phyloP scores from a whole-genome alignment of 2,797 vertebrate species.

The Gymnothorax reevesii region DNA sequence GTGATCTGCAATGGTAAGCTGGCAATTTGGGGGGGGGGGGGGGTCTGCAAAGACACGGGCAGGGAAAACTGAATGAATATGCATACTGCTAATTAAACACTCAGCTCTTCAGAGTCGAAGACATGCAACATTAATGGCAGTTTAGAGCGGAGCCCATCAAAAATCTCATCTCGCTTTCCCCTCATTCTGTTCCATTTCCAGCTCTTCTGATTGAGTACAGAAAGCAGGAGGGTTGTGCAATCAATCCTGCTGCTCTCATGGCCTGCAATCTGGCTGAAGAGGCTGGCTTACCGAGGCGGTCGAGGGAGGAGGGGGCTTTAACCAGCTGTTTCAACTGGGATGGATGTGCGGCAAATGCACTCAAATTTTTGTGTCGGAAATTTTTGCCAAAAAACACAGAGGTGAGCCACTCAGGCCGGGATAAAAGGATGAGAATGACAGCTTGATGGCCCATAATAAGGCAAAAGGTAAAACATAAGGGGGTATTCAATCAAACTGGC shows the following conservation, averaged over 20 bases:
- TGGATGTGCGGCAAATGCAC: not conserved
- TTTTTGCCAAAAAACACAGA: constrained; percentile 1
- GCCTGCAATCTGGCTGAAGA: constrained; percentile 8
- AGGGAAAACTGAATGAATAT: not conserved
- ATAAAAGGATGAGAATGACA: not conserved
- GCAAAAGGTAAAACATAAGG: not conserved
- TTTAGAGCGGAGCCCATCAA: not conserved
- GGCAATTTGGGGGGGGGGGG: not conserved
- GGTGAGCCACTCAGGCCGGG: not conserved
- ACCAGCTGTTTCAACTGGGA: constrained; percentile 14
- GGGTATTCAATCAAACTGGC: not conserved
- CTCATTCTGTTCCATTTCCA: not conserved
- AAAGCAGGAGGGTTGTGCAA: not conserved
- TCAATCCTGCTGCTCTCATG: not conserved
- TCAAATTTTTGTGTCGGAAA: not conserved
- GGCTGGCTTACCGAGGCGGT: not conserved
- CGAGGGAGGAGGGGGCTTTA: not conserved
- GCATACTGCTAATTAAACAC: not conserved
- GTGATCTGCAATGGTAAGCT: not conserved
- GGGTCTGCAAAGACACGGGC: not conserved
- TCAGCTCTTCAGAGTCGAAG: not conserved
- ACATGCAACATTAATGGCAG: not conserved
- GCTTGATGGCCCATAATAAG: not conserved
- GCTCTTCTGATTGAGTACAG: not conserved
- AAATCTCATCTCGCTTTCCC: not conserved